These are phyloP conservation scores for Eristalinus sepulchralis DNA, from an alignment of 2,888 invertebrate genomes.

Conservation along the genomic window DNA sequence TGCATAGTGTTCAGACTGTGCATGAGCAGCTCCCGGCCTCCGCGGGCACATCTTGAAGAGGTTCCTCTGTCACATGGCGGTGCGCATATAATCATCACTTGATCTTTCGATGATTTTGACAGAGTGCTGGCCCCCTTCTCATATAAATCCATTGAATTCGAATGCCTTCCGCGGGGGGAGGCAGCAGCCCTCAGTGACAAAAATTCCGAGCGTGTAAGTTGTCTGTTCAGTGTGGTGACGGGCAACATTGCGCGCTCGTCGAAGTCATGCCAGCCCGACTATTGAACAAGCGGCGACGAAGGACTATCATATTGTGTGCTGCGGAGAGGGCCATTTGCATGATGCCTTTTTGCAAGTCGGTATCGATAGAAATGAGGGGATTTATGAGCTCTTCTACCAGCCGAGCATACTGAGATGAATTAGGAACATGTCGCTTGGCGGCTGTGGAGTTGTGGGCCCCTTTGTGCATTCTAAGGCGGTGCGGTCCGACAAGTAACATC, in stretches of 20 bases:
- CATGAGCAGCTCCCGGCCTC: constrained; percentile 33
- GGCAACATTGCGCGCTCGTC: constrained; percentile 64
- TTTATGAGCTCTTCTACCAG: constrained; percentile 66
- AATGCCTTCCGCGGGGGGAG: constrained; percentile 1
- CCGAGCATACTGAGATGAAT: constrained; percentile 68
- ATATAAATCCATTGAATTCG: constrained; percentile 29
- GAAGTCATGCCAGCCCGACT: constrained; percentile 51
- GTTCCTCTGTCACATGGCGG: constrained; percentile 62
- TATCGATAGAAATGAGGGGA: constrained; percentile 42
- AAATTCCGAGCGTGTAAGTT: constrained; percentile 62
- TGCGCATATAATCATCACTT: constrained; percentile 70
- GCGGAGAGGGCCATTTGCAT: constrained; percentile 22
- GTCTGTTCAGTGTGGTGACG: constrained; percentile 62
- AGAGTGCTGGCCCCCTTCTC: constrained; percentile 36
- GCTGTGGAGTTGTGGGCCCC: constrained; percentile 9
- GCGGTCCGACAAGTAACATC: constrained; percentile 55
- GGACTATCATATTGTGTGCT: constrained; percentile 54
- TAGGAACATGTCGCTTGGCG: constrained; percentile 64
- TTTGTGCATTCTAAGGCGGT: constrained; percentile 49
- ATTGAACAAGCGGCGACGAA: constrained; percentile 43
- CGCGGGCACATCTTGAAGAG: background rate
- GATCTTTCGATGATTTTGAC: constrained; percentile 72
- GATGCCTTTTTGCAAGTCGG: constrained; percentile 20
- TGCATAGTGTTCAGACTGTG: constrained; percentile 55
- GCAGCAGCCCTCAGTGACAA: constrained; percentile 22